A percentile compares a stretch with the other conserved stretches of the same genome.
Evolutionary conservation across 2,113 vertebrate genomes (phyloP).

Genomic region (Girardinichthys multiradiatus): DNA sequence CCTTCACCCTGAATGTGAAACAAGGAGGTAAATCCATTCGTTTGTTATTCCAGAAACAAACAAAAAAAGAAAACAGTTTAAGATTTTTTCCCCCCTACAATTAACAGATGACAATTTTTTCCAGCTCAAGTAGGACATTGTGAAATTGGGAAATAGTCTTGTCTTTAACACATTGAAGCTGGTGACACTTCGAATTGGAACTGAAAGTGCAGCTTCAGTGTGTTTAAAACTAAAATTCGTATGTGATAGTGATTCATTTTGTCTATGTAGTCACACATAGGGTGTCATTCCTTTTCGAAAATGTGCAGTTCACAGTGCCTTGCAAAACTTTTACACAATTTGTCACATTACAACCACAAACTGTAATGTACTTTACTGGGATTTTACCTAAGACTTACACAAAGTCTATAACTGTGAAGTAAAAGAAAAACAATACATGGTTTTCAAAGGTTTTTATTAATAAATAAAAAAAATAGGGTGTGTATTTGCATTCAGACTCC

Average conservation of each 20-base stretch:
- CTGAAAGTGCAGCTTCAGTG: neutral
- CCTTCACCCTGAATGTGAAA: slow-evolving; percentile 82
- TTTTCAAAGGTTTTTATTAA: neutral
- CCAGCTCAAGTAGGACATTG: neutral
- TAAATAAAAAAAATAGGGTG: neutral
- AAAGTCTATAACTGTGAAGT: neutral
- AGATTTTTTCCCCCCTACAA: neutral
- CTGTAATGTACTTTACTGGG: neutral
- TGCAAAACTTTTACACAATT: neutral
- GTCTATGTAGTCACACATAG: neutral
- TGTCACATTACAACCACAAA: neutral
- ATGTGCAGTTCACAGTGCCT: neutral
- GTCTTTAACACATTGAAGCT: neutral
- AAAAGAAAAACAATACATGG: neutral
- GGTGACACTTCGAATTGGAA: neutral
- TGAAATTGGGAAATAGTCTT: neutral
- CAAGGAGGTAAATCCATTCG: slow-evolving; percentile 7
- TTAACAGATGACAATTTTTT: slow-evolving; percentile 9
- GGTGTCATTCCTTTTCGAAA: slow-evolving; percentile 1
- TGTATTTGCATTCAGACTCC: neutral
- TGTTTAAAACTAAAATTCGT: neutral
- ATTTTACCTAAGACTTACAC: neutral
- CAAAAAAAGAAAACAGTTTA: neutral
- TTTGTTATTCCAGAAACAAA: neutral
- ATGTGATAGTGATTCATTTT: slow-evolving; percentile 1